Base-by-base conservation (phyloP, 2,113 vertebrate genomes). In the Ptilonorhynchus violaceus region DNA sequence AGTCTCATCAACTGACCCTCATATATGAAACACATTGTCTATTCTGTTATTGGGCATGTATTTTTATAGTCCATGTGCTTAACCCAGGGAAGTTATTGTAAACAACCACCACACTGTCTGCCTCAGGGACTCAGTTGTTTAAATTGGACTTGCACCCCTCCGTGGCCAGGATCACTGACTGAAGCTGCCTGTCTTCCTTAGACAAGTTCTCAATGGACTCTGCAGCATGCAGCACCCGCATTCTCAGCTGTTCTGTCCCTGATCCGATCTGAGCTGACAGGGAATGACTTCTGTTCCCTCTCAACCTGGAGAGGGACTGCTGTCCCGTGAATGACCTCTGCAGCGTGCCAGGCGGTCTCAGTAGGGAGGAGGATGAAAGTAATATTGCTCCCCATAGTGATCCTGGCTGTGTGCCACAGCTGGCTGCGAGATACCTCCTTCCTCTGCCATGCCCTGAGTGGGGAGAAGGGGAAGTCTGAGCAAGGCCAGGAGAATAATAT, bases 211-310 rank as follows among this genome's bases (percentile, higher is more conserved):
- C 49, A 66, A 30, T 13, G 68, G 58, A 28, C 56, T 22, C 6
- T 0, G 66, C 77, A 82, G 62, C 33, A 2, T 11, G 58, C 53
- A 66, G 91, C 42, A 62, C 59, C 83, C 67, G 28, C 91, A 92
- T 95, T 93, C 91, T 56, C 95, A 97, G 96, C 92, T 97, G 95
- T 28, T 59, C 46, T 53, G 63, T 50, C 63, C 85, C 59, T 50
- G 67, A 88, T 58, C 58, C 0, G 0, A 55, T 42, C 9, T 2
- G 0, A 27, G 53, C 58, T 68, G 67, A 67, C 62, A 58, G 35
- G 73, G 92, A 88, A 75, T 3, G 35, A 47, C 78, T 95, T 31
- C 70, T 92, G 78, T 2, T 94, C 79, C 86, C 59, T 50, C 63
- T 69, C 55, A 70, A 6, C 41, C 82, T 67, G 55, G 14, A 83